These are phyloP conservation scores for Leuciscus waleckii DNA, from an alignment of 2,797 vertebrate genomes.

Conservation along the genomic window DNA sequence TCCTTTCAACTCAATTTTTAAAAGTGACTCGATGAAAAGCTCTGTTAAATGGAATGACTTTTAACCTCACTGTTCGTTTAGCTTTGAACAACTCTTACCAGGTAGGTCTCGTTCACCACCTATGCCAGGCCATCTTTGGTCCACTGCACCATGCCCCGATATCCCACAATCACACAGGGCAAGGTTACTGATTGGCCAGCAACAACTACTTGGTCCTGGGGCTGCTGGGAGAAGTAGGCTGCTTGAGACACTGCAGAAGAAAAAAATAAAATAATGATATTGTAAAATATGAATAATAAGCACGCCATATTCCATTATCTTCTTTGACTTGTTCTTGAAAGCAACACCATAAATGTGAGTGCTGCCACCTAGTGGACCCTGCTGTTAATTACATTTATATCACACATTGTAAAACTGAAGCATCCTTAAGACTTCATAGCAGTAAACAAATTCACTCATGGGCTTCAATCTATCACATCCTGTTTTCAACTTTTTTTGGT, in stretches of 20 bases:
- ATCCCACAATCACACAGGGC: conserved; percentile 84
- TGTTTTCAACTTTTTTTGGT: background rate
- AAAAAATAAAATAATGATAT: conserved; percentile 39
- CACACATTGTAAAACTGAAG: background rate
- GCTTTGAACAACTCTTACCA: conserved; percentile 73
- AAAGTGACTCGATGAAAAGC: conserved; percentile 4
- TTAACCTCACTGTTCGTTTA: background rate
- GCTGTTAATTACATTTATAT: background rate
- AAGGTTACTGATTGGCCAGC: conserved; percentile 85
- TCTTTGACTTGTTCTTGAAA: background rate
- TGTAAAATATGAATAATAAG: conserved; percentile 8
- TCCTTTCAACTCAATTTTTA: background rate
- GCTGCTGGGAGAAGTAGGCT: conserved; percentile 90
- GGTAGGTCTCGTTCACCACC: conserved; percentile 89
- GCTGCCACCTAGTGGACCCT: background rate
- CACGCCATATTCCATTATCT: background rate
- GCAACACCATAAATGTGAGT: background rate
- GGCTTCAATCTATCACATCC: background rate
- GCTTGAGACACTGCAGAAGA: conserved; percentile 76
- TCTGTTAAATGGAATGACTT: background rate
- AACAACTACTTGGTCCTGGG: conserved; percentile 86
- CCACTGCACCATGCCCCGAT: conserved; percentile 90
- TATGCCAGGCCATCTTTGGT: conserved; percentile 90
- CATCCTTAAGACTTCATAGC: background rate
- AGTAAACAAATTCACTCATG: background rate